Evolutionary conservation across 2,888 invertebrate species (phyloP).

Genomic region (Thalpophila matura): DNA sequence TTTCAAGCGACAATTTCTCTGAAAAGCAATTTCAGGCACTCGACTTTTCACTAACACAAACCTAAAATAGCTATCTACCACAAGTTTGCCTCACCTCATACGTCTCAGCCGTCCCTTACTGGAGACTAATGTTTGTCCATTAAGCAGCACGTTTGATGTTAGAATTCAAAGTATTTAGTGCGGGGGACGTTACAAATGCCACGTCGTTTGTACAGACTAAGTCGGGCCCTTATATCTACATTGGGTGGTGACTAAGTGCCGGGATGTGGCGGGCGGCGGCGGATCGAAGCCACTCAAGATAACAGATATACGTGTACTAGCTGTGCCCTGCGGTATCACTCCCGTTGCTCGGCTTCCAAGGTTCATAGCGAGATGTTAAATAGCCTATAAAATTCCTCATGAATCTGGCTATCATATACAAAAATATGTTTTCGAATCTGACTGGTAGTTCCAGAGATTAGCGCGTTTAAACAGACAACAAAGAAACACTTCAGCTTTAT

Average conservation of each 20-base stretch:
- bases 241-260: constrained; percentile 6
- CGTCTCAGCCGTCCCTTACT: constrained; percentile 21
- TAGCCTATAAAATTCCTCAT: no score
- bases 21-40: constrained; percentile 4
- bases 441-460: no score
- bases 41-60: constrained; percentile 9
- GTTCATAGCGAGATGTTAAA: no score
- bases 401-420: no score
- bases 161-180: constrained; percentile 58
- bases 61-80: not conserved
- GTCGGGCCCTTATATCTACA: constrained; percentile 58
- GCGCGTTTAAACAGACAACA: no score
- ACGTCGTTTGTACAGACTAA: constrained; percentile 62
- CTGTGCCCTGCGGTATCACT: no score
- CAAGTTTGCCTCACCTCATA: not conserved
- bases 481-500: no score
- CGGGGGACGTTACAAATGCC: constrained; percentile 56
- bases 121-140: constrained; percentile 46
- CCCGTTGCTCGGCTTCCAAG: no score
- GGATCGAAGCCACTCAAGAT: no score
- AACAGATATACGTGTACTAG: no score
- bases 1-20: not conserved
- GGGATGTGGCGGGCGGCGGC: constrained; percentile 11
- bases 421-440: no score
- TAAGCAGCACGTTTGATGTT: constrained; percentile 51